Evolutionary conservation across 2,797 vertebrate genomes (phyloP).

Genomic region (Atherinosoma microstoma): DNA sequence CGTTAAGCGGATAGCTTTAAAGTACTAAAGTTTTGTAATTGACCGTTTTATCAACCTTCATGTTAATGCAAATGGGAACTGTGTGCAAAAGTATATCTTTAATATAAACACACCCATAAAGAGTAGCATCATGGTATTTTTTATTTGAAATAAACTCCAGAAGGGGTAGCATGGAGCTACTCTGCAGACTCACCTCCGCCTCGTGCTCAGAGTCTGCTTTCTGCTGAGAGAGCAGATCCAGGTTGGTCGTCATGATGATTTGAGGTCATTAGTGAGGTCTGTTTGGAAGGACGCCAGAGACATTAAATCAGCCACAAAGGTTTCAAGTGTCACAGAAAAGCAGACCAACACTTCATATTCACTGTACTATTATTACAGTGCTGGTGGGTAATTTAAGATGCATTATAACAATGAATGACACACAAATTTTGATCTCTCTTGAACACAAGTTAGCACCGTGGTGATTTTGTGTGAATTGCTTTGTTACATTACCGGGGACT

Average conservation of each 20-base stretch:
- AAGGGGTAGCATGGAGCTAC: slow-evolving; percentile 35
- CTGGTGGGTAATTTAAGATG: background rate
- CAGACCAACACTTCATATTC: background rate
- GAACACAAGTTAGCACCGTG: no score
- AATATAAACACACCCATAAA: slow-evolving; percentile 30
- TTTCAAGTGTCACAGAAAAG: slow-evolving; percentile 20
- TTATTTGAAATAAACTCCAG: background rate
- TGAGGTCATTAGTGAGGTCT: slow-evolving; percentile 91
- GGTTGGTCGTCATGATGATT: slow-evolving; percentile 89
- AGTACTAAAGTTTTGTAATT: background rate
- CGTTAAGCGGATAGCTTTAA: background rate
- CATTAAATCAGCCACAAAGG: slow-evolving; percentile 40
- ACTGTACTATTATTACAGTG: background rate
- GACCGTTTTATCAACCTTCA: background rate
- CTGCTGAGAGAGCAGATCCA: slow-evolving; percentile 92
- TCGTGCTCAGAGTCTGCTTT: slow-evolving; percentile 90
- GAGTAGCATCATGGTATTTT: slow-evolving; percentile 1
- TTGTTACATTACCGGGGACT: background rate
- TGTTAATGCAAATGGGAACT: slow-evolving; percentile 3
- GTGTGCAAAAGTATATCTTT: slow-evolving; percentile 56
- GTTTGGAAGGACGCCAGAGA: slow-evolving; percentile 85
- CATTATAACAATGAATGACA: background rate
- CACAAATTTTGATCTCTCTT: no score
- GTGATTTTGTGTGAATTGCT: background rate
- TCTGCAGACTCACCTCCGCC: slow-evolving; percentile 88